Evolutionary conservation across 2,888 invertebrate species (phyloP), one percentile per base, ranked within the genome.

Genomic region (Thera obeliscata): DNA sequence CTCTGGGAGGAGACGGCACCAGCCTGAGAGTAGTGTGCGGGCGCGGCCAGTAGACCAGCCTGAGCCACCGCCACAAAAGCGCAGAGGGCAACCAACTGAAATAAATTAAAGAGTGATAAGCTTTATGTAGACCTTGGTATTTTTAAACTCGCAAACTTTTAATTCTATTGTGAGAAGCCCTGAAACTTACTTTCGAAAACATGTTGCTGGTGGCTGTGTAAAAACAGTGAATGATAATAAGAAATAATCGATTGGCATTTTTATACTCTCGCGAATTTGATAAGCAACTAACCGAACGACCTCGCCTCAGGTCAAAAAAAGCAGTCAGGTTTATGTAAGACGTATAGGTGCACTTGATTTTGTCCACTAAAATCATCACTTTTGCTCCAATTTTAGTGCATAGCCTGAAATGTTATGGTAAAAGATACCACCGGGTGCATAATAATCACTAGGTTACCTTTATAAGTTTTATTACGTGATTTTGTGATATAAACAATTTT

Each of bases 11-110:
- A 90, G 56, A 89, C 86, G 5, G 87, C 87, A 3, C 76, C 81
- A 35, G 86, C 85, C 6, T 83, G 74, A 3, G 86, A 83, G 78
- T 86, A 86, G 78, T 88, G 89, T 52, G 90, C 90, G 46, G 94
- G 81, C 57, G 78, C 79, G 3, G 84, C 73, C 70, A 85, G 72
- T 46, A 85, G 80, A 63, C 84, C 84, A 7, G 84, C 85, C 67
- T 80, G 81, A 52, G 80, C 71, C 52, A 80, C 81, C 2, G 83
- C 81, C 71, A 74, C 77, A n/a, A 79, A 35, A 56, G 77, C 73
- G 67, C 74, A 77, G 7, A 78, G 66, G 62, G 81, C 76, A 72
- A 89, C 72, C 2, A 89, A 68, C 88, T 90, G 76, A 9, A 81
- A 81, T 49, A 56, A 35, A 48, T 36, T 61, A 56, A 43, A 9